Base-by-base conservation (phyloP, 2,888 invertebrate species). In the Sepioteuthis lessoniana region DNA sequence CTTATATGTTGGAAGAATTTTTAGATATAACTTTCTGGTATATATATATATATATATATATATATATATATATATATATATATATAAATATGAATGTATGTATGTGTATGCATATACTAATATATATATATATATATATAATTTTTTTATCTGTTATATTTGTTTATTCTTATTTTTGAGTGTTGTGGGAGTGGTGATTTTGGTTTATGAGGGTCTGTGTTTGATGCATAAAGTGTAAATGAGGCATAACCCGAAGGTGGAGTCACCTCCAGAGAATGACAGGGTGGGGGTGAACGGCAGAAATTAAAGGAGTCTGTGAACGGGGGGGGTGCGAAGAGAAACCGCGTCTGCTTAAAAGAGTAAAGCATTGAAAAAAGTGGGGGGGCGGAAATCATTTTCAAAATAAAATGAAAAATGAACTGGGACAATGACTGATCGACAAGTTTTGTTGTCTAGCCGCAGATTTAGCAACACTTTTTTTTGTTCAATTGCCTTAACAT, bases 181-280 rank as follows among this genome's bases (percentile, higher is more conserved):
- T 31, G n/a, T n/a, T 16, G 76, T 76, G 76, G 76, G n/a, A 35
- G 76, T 2, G n/a, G 35, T 35, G 76, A n/a, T 76, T n/a, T 76
- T 76, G n/a, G n/a, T 76, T 76, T 76, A 76, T 76, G 76, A n/a
- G 76, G n/a, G 35, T 35, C 35, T 76, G 76, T n/a, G 76, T 76
- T 76, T 76, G 76, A 76, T 76, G 76, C 76, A 76, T 76, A 76
- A 76, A 76, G n/a, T 35, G n/a, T 76, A 35, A 76, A 76, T 76
- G 76, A 76, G 76, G 76, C 76, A 35, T 76, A 16, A 76, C 76
- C n/a, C n/a, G 76, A 76, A 76, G 76, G 35, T 76, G 76, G 76
- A 76, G 76, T 76, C n/a, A 76, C 35, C n/a, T 13, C 76, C 8
- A n/a, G 76, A 35, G 16, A 76, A 76, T 76, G 35, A 35, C 76